Evolutionary conservation across 2,113 vertebrate species (phyloP), one percentile per base, ranked within the genome.

Genomic region (Nyctibius bracteatus): DNA sequence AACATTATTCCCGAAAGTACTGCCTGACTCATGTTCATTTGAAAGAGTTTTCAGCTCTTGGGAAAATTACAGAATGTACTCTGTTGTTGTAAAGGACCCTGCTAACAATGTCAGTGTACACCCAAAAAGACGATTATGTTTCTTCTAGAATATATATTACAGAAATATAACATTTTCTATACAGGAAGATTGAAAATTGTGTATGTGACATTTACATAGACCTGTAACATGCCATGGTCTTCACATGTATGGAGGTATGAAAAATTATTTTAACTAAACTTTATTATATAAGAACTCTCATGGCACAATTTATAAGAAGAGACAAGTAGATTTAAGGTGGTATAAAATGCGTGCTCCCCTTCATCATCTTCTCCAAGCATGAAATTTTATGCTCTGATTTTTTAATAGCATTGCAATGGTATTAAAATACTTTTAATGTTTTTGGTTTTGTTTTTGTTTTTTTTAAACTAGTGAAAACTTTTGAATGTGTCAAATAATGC

Each of bases 21-120:
- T 83, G 58, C 71, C 83, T 97, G 96, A 98, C 86, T 98, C 97
- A 96, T 91, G 68, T 75, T 92, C 78, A 68, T 93, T 81, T 94
- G 94, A 93, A 94, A 81, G 90, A 95, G 41, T 85, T 93, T 89
- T 84, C 81, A 95, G 86, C 72, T 94, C 95, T 66, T 87, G 97
- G 96, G 94, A 78, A 96, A 96, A 96, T 97, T 80, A 96, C 77
- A 95, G 86, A 86, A n/a, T 93, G 83, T 95, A 65, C 86, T 81
- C 68, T 44, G 3, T 63, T 89, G 57, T 63, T 71, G 65, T 81
- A 92, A 94, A 96, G 57, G 71, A 41, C 24, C 71, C 87, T 83
- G 86, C 93, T 91, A 82, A 49, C 63, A 90, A 4, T 47, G 52
- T 19, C 80, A 57, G 41, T 43, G 44, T 11, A n/a, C 72, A 90